Evolutionary conservation across 2,888 invertebrate species (phyloP), one percentile per base, ranked within the genome.

Genomic region (Drosophila birchii): DNA sequence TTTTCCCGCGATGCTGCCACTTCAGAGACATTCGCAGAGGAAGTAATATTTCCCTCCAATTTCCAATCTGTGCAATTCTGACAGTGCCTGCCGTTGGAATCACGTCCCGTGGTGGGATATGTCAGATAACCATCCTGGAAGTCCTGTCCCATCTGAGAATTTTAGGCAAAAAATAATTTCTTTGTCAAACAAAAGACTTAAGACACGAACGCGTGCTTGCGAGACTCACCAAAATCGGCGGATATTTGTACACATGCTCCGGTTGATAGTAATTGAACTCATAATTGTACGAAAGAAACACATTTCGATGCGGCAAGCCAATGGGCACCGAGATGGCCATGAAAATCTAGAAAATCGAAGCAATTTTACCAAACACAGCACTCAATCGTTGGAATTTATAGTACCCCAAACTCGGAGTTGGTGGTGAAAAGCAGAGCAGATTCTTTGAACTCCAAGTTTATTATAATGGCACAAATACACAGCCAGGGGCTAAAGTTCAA

Each of bases 221-320:
- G 5, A 5, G 1, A 71, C 89, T 79, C 73, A 91, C 91, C 68
- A 89, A 79, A 69, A 85, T 79, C 7, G 90, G 89, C 11, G 91
- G 91, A 89, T 63, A 78, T 59, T 81, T 89, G 64, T 84, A 84
- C 11, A 84, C 79, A 76, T 74, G 95, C 95, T 91, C 93, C 3
- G 96, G 94, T 0, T 94, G 92, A 75, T 92, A 92, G 91, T 95
- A 96, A 88, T 95, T 95, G 0, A 95, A 94, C 86, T 96, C 96
- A 81, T 96, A 95, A 92, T 96, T 96, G 90, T 95, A 95, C 0
- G 96, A 95, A 20, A 96, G 91, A 81, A 95, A 96, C 12, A 96
- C 94, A 86, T 95, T 95, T 72, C 95, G 95, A 79, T 95, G 94
- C 0, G 95, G 95, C 12, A 95, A 93, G 78, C 95, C 95, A 18